Evolutionary conservation across 2,888 invertebrate genomes (phyloP).

Genomic region (Didymodactylos carnosus): DNA sequence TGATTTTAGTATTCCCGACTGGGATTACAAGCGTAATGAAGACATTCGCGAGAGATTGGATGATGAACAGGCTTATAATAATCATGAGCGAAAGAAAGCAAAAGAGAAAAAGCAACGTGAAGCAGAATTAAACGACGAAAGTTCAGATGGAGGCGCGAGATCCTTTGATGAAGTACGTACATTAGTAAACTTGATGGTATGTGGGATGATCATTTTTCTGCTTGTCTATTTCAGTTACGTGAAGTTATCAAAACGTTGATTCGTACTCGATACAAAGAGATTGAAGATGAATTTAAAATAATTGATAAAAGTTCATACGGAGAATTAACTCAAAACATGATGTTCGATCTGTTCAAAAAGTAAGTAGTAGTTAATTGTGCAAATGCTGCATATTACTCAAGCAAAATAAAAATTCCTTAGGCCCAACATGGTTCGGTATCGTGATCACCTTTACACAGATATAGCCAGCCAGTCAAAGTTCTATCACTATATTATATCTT

Average conservation of each 20-base stretch:
- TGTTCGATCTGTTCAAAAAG: conserved; percentile 22
- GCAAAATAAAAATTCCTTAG: too few relatives aligned
- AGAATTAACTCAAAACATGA: conserved; percentile 27
- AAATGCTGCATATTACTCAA: conserved; percentile 16
- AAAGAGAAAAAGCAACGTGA: conserved; percentile 1
- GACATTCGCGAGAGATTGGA: not conserved
- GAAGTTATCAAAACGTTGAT: conserved; percentile 2
- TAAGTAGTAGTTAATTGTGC: conserved; percentile 15
- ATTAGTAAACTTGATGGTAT: not conserved
- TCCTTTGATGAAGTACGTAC: not conserved
- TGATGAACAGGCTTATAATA: too few relatives aligned
- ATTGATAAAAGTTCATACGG: conserved; percentile 29
- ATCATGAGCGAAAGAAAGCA: not conserved
- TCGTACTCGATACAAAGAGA: conserved; percentile 16
- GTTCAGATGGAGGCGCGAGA: not conserved
- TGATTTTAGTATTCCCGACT: not conserved
- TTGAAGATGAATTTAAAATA: conserved; percentile 26
- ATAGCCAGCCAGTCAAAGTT: too few relatives aligned
- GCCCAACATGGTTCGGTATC: too few relatives aligned
- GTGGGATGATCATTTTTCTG: not conserved
- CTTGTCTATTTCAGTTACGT: not conserved
- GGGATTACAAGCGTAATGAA: not conserved
- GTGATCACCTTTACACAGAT: too few relatives aligned
- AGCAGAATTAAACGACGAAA: not conserved
- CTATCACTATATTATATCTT: too few relatives aligned